Evolutionary conservation across 2,113 vertebrate genomes (phyloP).

Genomic region (Ageneiosus marmoratus): DNA sequence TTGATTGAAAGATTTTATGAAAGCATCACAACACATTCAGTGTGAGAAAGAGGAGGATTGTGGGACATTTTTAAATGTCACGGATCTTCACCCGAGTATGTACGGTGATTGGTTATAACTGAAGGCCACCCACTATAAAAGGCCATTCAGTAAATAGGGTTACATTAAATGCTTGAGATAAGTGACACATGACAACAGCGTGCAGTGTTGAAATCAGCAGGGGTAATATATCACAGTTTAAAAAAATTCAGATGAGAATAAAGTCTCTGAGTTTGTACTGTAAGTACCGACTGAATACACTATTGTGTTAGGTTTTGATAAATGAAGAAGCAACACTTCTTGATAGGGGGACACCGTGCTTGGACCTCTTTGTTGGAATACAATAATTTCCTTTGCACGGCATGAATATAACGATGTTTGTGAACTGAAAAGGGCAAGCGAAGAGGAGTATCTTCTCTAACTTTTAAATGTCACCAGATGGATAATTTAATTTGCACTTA

Average conservation of each 20-base stretch:
- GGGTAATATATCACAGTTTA: neutral
- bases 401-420: slow-evolving; percentile 8
- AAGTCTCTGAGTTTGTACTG: neutral
- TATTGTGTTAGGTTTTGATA: neutral
- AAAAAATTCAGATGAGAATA: neutral
- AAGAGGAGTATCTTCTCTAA: neutral
- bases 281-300: neutral
- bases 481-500: slow-evolving; percentile 2
- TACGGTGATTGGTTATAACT: neutral
- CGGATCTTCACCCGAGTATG: neutral
- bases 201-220: neutral
- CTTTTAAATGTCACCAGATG: slow-evolving; percentile 33
- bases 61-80: slow-evolving; percentile 8
- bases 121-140: neutral
- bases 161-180: neutral
- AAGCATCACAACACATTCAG: neutral
- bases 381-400: neutral
- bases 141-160: neutral
- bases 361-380: neutral
- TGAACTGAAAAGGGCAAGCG: slow-evolving; percentile 12
- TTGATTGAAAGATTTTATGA: neutral
- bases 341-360: neutral
- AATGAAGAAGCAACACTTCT: neutral
- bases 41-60: neutral
- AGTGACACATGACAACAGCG: neutral